These are phyloP conservation scores for Capitulum mitella DNA, from an alignment of 2,888 invertebrate genomes.

Conservation along the genomic window DNA sequence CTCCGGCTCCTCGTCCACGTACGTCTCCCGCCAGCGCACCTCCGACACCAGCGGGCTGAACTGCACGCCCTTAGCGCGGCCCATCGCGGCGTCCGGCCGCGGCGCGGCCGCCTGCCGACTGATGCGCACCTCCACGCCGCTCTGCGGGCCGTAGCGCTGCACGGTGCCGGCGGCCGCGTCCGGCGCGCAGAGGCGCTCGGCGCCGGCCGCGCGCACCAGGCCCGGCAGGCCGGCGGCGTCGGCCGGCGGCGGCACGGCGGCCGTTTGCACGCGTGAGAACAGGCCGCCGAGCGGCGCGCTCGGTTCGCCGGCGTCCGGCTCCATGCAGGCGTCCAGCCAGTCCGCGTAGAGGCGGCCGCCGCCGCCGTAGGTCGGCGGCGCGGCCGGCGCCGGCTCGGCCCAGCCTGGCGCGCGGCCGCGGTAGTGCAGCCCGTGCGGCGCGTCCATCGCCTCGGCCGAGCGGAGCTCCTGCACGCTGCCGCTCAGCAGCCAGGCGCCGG, in stretches of 20 bases:
- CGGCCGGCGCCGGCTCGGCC: not conserved
- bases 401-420: not conserved
- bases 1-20: slow-evolving; percentile 27
- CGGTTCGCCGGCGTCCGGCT: not conserved
- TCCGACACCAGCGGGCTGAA: slow-evolving; percentile 72
- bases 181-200: no score
- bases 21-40: slow-evolving; percentile 58
- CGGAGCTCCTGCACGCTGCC: not conserved
- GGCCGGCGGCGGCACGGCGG: not conserved
- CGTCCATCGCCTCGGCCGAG: not conserved
- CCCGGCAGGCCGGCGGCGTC: not conserved
- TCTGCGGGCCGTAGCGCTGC: not conserved
- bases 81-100: not conserved
- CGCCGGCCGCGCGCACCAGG: not conserved
- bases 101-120: not conserved
- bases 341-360: not conserved
- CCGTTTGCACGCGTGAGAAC: not conserved
- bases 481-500: not conserved
- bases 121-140: not conserved
- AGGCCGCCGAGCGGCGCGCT: not conserved
- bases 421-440: not conserved
- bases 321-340: slow-evolving; percentile 15
- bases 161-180: not conserved
- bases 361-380: not conserved
- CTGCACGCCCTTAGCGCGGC: slow-evolving; percentile 49